These are phyloP conservation scores for Apamea sordens DNA, from an alignment of 2,888 invertebrate species.

Conservation along the genomic window DNA sequence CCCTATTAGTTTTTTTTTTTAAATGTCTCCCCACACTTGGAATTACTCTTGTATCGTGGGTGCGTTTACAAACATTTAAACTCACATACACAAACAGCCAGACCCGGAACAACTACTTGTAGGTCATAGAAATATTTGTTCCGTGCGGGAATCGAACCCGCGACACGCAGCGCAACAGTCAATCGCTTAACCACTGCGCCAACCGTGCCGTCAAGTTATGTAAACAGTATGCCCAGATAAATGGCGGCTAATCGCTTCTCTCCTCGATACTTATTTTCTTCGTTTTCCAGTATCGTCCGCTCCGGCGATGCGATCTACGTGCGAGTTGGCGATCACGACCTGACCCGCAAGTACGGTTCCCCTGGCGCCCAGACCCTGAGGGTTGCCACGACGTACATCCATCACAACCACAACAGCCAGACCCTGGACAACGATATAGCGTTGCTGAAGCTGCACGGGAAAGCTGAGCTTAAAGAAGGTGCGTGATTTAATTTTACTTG, in stretches of 20 bases:
- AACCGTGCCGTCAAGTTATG: no score
- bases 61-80: no score
- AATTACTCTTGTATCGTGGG: no score
- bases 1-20: no score
- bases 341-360: slow-evolving; percentile 97
- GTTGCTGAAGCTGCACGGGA: slow-evolving; percentile 96
- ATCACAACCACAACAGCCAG: slow-evolving; percentile 98
- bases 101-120: no score
- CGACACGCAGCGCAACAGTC: no score
- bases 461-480: slow-evolving; percentile 96
- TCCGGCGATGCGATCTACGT: slow-evolving; percentile 98
- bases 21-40: no score
- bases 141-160: no score
- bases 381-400: slow-evolving; percentile 98
- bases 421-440: slow-evolving; percentile 98
- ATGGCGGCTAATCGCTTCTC: neutral
- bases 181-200: no score
- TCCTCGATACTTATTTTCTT: neutral
- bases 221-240: no score
- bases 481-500: slow-evolving; percentile 67
- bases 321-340: slow-evolving; percentile 97
- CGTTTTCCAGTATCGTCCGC: slow-evolving; percentile 94
- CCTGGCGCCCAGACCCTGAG: slow-evolving; percentile 97
- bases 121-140: no score
- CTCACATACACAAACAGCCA: no score